phyloP scores from a whole-genome alignment of 2,797 vertebrate species.

The Sebastes glaucus region DNA sequence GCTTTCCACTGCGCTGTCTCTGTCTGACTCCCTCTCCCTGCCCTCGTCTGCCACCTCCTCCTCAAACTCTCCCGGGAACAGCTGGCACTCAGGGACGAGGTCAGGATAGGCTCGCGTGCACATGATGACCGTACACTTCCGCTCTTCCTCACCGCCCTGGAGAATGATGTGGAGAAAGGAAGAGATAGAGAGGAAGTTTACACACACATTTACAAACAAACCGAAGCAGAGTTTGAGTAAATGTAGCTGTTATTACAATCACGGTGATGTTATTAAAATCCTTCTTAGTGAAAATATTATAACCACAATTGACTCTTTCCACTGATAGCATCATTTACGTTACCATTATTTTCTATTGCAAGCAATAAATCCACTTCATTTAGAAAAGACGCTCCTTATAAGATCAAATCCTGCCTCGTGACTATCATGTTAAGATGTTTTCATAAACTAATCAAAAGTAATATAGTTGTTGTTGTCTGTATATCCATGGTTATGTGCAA shows the following conservation, averaged over 20 bases:
- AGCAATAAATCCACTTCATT: background rate
- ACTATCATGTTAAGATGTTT: background rate
- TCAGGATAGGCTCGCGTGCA: constrained; percentile 76
- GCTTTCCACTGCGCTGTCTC: constrained; percentile 92
- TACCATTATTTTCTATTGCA: background rate
- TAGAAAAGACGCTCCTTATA: background rate
- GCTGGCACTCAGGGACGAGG: constrained; percentile 76
- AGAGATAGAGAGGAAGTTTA: background rate
- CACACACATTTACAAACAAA: background rate
- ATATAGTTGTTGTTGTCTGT: background rate
- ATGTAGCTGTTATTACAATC: no score
- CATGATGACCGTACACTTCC: constrained; percentile 82
- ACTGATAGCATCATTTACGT: background rate
- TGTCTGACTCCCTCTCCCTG: constrained; percentile 88
- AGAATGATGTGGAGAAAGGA: background rate
- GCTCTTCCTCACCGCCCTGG: constrained; percentile 83
- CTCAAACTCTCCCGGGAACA: constrained; percentile 85
- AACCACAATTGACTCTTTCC: background rate
- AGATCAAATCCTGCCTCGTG: background rate
- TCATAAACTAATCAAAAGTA: background rate
- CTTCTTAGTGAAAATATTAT: background rate
- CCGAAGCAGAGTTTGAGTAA: background rate
- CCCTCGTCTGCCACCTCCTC: constrained; percentile 74
- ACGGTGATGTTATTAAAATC: background rate
- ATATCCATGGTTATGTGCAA: background rate